phyloP scores from a whole-genome alignment of 2,797 vertebrate genomes.

The Sciurus carolinensis region DNA sequence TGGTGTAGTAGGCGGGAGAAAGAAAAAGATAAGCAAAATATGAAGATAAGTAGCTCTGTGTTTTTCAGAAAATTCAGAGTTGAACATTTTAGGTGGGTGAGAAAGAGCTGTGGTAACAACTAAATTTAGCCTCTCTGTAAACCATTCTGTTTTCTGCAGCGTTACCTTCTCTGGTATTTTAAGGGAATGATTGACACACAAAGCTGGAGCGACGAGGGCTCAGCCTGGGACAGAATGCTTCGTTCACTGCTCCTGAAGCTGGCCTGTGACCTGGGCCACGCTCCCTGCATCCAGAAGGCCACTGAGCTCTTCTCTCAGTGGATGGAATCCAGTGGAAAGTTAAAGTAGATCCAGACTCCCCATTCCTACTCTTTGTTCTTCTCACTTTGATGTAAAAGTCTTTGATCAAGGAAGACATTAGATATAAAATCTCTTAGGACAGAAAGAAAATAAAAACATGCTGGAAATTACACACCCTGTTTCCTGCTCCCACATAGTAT shows the following conservation, averaged over 20 bases:
- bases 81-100: not conserved
- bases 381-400: constrained; percentile 71
- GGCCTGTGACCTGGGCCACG: constrained; percentile 90
- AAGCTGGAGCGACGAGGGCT: constrained; percentile 89
- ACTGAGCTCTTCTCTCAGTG: constrained; percentile 88
- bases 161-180: constrained; percentile 91
- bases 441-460: not conserved
- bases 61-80: constrained; percentile 46
- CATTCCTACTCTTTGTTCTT: constrained; percentile 66
- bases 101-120: constrained; percentile 19
- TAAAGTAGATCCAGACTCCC: constrained; percentile 63
- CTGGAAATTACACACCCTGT: constrained; percentile 4
- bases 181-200: constrained; percentile 90
- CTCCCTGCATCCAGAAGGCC: constrained; percentile 87
- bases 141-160: constrained; percentile 81
- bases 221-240: constrained; percentile 89
- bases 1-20: not conserved
- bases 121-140: constrained; percentile 74
- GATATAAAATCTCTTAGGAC: constrained; percentile 64
- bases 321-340: constrained; percentile 88
- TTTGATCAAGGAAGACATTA: constrained; percentile 70
- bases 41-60: not conserved
- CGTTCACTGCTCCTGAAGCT: constrained; percentile 88
- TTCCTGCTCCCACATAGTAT: not conserved
- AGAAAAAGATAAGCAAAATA: constrained; percentile 19